Evolutionary conservation across 37 sponge, comb jelly and placozoan genomes (phyloP).

Genomic region (Mnemiopsis leidyi): DNA sequence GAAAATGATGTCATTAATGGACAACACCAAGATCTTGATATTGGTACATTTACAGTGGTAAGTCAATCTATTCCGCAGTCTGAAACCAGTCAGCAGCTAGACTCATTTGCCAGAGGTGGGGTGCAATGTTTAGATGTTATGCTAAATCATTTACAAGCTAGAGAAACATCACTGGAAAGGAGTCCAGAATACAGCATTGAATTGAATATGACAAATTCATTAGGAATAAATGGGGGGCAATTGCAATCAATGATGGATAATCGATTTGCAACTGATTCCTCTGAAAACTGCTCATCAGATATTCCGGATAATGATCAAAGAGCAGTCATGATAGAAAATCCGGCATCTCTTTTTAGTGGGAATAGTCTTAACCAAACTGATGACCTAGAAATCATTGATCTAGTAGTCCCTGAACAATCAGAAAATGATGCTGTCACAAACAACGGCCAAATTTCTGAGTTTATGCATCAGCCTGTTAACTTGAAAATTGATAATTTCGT

Average conservation of each 20-base stretch:
- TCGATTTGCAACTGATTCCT: background rate
- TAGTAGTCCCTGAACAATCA: background rate
- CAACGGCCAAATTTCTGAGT: background rate
- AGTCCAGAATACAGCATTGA: constrained; percentile 60
- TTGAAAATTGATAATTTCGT: constrained; percentile 50
- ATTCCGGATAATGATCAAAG: constrained; percentile 26
- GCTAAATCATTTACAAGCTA: constrained; percentile 50
- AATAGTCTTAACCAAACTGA: background rate
- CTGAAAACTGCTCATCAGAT: constrained; percentile 56
- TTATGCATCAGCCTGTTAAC: background rate
- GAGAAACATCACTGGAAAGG: constrained; percentile 21
- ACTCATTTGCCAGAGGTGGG: background rate
- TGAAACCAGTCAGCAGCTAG: background rate
- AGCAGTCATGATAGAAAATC: background rate
- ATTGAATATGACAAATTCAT: background rate
- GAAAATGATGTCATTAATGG: constrained; percentile 15
- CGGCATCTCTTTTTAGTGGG: background rate
- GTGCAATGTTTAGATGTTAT: constrained; percentile 61
- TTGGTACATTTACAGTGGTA: background rate
- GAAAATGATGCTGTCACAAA: background rate
- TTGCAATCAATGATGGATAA: background rate
- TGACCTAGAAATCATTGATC: constrained; percentile 45
- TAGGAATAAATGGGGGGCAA: background rate
- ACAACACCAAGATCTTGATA: background rate
- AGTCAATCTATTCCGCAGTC: constrained; percentile 13